A percentile compares a stretch with the other conserved stretches of the same genome.
phyloP scores from a whole-genome alignment of 2,113 vertebrate species.

The Erinaceus europaeus region DNA sequence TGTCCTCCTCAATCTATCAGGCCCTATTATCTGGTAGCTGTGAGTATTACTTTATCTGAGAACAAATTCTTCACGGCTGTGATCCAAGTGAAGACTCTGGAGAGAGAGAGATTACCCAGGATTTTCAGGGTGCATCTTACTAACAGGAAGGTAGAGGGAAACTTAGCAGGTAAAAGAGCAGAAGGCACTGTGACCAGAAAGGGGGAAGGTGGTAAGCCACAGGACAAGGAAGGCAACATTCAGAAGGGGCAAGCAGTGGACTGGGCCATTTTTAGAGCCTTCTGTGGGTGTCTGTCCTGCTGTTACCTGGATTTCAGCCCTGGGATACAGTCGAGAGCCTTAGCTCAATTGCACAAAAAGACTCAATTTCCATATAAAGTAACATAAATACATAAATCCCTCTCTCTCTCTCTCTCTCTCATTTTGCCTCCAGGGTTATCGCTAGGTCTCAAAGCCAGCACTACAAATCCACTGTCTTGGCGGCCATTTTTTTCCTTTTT shows the following conservation, averaged over 20 bases:
- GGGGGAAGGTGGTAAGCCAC: neutral
- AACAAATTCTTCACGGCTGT: slow-evolving; percentile 1
- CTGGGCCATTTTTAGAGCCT: neutral
- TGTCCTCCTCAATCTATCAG: neutral
- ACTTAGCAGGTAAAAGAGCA: neutral
- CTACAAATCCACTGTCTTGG: too few species aligned
- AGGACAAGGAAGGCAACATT: neutral
- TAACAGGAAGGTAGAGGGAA: neutral
- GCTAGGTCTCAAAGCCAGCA: too few species aligned
- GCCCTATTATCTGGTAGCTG: slow-evolving; percentile 8
- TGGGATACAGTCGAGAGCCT: neutral
- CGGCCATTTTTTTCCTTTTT: too few species aligned
- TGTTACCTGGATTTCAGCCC: neutral
- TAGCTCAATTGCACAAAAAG: neutral
- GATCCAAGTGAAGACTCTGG: neutral
- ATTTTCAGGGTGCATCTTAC: neutral
- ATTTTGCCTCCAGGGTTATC: too few species aligned
- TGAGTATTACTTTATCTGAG: neutral
- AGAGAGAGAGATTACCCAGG: neutral
- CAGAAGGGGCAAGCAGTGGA: neutral
- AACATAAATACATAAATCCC: too few species aligned
- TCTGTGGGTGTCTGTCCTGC: neutral
- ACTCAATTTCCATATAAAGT: neutral
- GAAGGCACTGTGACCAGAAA: neutral
- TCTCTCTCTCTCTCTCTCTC: too few species aligned